A percentile compares a stretch with the other conserved stretches of the same genome.
Conservation (phyloP, 2,797 vertebrate genomes). For the Sternarchorhynchus goeldii region DNA sequence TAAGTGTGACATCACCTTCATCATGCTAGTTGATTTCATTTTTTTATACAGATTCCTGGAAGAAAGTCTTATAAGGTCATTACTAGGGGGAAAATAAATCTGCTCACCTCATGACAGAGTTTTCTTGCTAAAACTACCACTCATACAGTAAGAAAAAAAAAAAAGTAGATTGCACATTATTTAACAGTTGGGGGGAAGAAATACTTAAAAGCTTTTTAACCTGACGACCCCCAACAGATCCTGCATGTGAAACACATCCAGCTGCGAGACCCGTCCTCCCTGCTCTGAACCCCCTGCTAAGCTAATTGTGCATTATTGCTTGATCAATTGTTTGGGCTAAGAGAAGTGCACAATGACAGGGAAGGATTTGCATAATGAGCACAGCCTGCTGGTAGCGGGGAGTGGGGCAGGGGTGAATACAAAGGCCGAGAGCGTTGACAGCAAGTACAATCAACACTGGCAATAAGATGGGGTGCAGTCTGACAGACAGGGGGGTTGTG, state of each 20-base stretch:
- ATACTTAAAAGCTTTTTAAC: slow-evolving; percentile 46
- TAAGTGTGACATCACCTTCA: no score
- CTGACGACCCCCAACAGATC: slow-evolving; percentile 26
- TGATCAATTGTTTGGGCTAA: slow-evolving; percentile 71
- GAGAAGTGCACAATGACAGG: slow-evolving; percentile 66
- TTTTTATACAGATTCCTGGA: no score
- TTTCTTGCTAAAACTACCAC: slow-evolving; percentile 24
- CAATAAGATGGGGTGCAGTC: slow-evolving; percentile 56
- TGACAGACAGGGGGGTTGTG: slow-evolving; percentile 43
- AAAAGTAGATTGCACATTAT: slow-evolving; percentile 6
- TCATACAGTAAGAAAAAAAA: slow-evolving; percentile 20
- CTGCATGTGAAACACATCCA: slow-evolving; percentile 32
- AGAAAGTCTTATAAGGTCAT: no score
- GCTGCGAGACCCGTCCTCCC: slow-evolving; percentile 42
- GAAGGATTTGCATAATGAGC: slow-evolving; percentile 75
- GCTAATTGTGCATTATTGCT: slow-evolving; percentile 68
- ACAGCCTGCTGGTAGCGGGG: slow-evolving; percentile 66
- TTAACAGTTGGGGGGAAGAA: slow-evolving; percentile 46
- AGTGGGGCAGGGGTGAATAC: slow-evolving; percentile 55
- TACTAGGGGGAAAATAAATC: no score
- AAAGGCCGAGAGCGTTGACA: slow-evolving; percentile 62
- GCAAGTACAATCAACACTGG: slow-evolving; percentile 66
- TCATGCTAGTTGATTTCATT: no score
- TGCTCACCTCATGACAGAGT: not conserved
- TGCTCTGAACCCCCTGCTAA: slow-evolving; percentile 47